phyloP scores from a whole-genome alignment of 30 jellyfish, hydroid and myxozoan species.

The Aurelia sp. region DNA sequence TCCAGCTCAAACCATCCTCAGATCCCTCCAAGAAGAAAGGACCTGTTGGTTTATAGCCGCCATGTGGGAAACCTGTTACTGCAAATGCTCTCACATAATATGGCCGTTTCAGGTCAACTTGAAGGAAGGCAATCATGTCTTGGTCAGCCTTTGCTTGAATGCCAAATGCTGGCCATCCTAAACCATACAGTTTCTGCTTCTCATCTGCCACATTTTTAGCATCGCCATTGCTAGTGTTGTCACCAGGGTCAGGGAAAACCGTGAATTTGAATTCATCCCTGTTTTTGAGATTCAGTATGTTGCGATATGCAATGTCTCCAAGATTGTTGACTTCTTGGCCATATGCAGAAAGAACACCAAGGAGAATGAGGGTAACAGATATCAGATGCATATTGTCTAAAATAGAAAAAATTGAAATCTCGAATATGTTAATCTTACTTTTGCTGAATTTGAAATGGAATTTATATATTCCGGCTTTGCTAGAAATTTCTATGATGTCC shows the following conservation, averaged over 20 bases:
- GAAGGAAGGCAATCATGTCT: not conserved
- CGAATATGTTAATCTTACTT: too few relatives aligned
- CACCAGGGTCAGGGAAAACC: not conserved
- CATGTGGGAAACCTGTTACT: not conserved
- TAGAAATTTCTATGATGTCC: too few relatives aligned
- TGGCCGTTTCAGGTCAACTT: slow-evolving; percentile 4
- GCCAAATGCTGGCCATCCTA: not conserved
- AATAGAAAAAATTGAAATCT: too few relatives aligned
- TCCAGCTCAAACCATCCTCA: too few relatives aligned
- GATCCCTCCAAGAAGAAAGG: not conserved
- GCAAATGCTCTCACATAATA: not conserved
- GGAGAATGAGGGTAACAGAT: too few relatives aligned
- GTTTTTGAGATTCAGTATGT: slow-evolving; percentile 2
- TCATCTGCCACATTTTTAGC: not conserved
- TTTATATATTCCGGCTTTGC: too few relatives aligned
- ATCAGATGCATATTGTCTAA: too few relatives aligned
- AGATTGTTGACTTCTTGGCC: not conserved
- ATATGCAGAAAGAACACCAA: not conserved
- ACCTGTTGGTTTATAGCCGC: not conserved
- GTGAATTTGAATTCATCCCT: not conserved
- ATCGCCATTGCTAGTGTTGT: not conserved
- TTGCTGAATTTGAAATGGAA: too few relatives aligned
- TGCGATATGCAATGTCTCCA: not conserved
- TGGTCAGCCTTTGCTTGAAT: slow-evolving; percentile 4
- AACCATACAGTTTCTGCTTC: not conserved